A percentile compares a stretch with the other conserved stretches of the same genome.
Conservation (phyloP, 2,797 vertebrate genomes). For the Sebastes nivosus region DNA sequence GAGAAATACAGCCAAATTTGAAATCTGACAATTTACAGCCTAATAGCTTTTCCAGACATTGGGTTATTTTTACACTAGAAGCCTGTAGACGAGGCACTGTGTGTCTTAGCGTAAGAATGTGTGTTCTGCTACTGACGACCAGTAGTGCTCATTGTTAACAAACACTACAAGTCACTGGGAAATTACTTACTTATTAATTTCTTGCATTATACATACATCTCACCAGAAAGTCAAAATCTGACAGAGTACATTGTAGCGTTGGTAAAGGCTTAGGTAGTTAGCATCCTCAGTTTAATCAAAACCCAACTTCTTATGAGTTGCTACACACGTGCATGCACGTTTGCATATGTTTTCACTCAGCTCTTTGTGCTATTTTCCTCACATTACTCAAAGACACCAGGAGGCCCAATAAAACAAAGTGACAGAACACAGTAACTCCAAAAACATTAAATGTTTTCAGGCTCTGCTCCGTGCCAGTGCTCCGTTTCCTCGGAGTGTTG, state of each 20-base stretch:
- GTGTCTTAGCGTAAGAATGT: slow-evolving; percentile 40
- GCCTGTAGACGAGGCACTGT: slow-evolving; percentile 31
- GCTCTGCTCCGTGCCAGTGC: slow-evolving; percentile 28
- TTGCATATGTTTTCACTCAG: slow-evolving; percentile 73
- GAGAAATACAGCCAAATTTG: slow-evolving; percentile 62
- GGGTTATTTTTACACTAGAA: slow-evolving; percentile 72
- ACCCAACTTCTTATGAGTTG: slow-evolving; percentile 26
- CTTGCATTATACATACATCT: slow-evolving; percentile 9
- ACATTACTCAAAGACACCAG: slow-evolving; percentile 70
- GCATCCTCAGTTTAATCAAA: slow-evolving; percentile 38
- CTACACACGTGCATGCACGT: not conserved
- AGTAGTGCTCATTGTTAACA: not conserved
- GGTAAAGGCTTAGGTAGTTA: slow-evolving; percentile 7
- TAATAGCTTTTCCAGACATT: slow-evolving; percentile 78
- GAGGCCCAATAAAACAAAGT: slow-evolving; percentile 75
- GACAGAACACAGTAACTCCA: slow-evolving; percentile 68
- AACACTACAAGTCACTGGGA: slow-evolving; percentile 6
- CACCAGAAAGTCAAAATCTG: slow-evolving; percentile 24
- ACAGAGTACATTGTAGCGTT: not conserved
- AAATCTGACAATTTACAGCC: slow-evolving; percentile 71
- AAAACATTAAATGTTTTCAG: slow-evolving; percentile 53
- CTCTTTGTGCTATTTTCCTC: slow-evolving; percentile 56
- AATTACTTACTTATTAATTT: slow-evolving; percentile 16
- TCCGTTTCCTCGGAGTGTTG: slow-evolving; percentile 30
- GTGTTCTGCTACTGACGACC: slow-evolving; percentile 23